Conservation (phyloP, 2,888 invertebrate genomes). For the Limenitis camilla region DNA sequence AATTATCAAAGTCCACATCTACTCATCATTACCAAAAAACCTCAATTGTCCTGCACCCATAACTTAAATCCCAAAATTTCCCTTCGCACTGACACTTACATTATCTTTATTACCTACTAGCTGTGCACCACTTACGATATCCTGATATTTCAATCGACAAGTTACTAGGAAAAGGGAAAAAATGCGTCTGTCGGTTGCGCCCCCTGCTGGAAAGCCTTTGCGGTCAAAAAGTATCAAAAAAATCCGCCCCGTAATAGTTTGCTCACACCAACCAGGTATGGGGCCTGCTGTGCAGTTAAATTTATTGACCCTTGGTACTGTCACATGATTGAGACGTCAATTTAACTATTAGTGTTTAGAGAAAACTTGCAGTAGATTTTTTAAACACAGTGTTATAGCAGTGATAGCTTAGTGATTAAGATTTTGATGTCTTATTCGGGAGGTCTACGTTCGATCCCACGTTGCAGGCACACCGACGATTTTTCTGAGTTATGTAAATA, state of each 20-base stretch:
- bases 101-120: constrained; percentile 10
- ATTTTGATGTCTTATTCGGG: too few species aligned
- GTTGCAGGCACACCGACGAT: too few species aligned
- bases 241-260: constrained; percentile 32
- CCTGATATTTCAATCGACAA: constrained; percentile 49
- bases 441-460: too few species aligned
- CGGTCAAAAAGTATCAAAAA: constrained; percentile 68
- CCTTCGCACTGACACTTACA: constrained; percentile 31
- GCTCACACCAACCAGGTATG: constrained; percentile 43
- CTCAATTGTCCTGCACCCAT: background rate
- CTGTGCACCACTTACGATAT: constrained; percentile 30
- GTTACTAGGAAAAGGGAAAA: constrained; percentile 46
- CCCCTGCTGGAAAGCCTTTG: constrained; percentile 61
- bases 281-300: constrained; percentile 54
- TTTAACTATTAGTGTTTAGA: constrained; percentile 10
- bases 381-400: too few species aligned
- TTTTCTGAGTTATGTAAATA: too few species aligned
- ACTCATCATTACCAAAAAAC: background rate
- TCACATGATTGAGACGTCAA: constrained; percentile 27
- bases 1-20: background rate
- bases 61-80: constrained; percentile 28
- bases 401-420: too few species aligned
- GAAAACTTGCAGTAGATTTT: background rate
- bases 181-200: constrained; percentile 43
- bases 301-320: constrained; percentile 37